Percentiles rank a stretch among this genome's conserved stretches.
These are phyloP conservation scores for Linurgus olivaceus DNA, from an alignment of 2,797 vertebrate genomes.

Conservation along the genomic window DNA sequence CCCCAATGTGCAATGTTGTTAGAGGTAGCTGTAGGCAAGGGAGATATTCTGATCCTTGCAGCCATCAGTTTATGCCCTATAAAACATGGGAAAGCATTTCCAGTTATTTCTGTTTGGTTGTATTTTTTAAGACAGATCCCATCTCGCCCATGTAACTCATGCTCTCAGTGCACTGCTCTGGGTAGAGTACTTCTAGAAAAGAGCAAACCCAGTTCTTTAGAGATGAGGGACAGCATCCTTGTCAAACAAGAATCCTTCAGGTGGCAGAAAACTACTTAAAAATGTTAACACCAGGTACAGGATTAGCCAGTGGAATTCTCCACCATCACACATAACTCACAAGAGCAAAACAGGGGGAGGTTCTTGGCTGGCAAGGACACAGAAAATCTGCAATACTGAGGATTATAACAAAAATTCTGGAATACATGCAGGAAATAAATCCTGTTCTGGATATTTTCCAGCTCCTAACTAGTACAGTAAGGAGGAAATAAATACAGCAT, in stretches of 20 bases:
- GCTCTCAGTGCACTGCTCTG: not conserved
- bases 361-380: not conserved
- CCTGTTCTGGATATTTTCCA: not conserved
- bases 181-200: not conserved
- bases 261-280: not conserved
- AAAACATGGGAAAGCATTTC: not conserved
- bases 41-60: constrained; percentile 6
- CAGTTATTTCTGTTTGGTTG: not conserved
- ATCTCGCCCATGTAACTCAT: rapidly evolving
- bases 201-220: not conserved
- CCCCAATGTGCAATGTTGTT: not conserved
- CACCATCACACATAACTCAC: not conserved
- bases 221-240: not conserved
- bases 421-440: not conserved
- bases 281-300: not conserved
- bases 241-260: not conserved
- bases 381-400: not conserved
- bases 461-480: not conserved
- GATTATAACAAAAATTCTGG: not conserved
- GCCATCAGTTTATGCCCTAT: not conserved
- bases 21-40: constrained; percentile 19
- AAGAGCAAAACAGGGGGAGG: not conserved
- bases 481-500: not conserved
- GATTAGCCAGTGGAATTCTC: not conserved
- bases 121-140: not conserved